These are phyloP conservation scores for Halcyon smyrnensis DNA, from an alignment of 2,797 vertebrate species.

Conservation along the genomic window DNA sequence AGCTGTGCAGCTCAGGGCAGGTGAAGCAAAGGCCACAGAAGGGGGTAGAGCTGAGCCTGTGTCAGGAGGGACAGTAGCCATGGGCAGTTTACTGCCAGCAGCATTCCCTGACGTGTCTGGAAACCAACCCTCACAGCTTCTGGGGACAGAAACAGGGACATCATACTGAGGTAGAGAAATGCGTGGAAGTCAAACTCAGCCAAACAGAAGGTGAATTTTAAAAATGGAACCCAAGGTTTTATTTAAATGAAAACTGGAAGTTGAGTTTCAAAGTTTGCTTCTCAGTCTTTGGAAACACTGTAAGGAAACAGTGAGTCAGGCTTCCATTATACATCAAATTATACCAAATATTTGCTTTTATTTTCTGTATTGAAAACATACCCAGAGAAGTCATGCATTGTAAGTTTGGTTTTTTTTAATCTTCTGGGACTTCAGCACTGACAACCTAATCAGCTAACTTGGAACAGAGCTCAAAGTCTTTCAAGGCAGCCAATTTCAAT, in stretches of 20 bases:
- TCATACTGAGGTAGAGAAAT: rapidly evolving
- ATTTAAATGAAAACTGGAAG: neutral
- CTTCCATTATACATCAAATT: neutral
- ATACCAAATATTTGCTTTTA: neutral
- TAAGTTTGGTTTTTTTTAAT: neutral
- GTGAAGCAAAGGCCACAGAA: neutral
- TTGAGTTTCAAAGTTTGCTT: neutral
- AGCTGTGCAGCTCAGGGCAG: neutral
- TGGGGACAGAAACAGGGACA: neutral
- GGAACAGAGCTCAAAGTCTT: neutral
- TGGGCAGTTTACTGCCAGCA: neutral
- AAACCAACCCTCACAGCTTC: neutral
- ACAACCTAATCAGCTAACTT: neutral
- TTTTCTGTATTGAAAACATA: neutral
- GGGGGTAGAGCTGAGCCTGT: neutral
- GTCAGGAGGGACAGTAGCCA: neutral
- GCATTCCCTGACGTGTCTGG: neutral
- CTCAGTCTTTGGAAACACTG: rapidly evolving
- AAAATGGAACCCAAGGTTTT: neutral
- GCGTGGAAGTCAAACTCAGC: neutral
- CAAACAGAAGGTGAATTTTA: neutral
- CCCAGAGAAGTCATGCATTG: neutral
- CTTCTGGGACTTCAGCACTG: neutral
- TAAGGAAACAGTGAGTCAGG: neutral
- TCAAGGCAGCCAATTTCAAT: neutral